These are phyloP conservation scores for Cremastinae sp. DNA, from an alignment of 2,888 invertebrate species.

Conservation along the genomic window DNA sequence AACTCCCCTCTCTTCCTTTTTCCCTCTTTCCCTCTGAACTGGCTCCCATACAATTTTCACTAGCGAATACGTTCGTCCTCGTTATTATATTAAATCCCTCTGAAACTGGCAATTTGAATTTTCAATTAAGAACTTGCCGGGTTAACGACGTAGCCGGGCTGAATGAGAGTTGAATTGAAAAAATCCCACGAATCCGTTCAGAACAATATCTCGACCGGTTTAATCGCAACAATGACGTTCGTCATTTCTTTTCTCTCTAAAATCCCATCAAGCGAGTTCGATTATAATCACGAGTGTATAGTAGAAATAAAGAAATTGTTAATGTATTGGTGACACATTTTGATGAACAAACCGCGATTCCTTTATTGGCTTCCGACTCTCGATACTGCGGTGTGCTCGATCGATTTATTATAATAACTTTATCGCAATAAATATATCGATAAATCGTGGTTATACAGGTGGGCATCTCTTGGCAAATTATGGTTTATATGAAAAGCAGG, in stretches of 20 bases:
- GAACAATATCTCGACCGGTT: background rate
- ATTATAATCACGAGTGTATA: background rate
- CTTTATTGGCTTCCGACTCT: background rate
- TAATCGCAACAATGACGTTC: too few species aligned
- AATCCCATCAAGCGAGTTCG: constrained; percentile 9
- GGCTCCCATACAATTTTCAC: constrained; percentile 43
- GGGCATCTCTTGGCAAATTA: constrained; percentile 39
- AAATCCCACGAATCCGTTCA: background rate
- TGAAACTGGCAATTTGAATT: constrained; percentile 55
- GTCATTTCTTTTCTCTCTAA: too few species aligned
- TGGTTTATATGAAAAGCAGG: constrained; percentile 34
- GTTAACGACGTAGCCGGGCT: background rate
- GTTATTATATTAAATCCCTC: constrained; percentile 39
- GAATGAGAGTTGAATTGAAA: background rate
- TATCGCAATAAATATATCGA: constrained; percentile 24
- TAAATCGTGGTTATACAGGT: constrained; percentile 1
- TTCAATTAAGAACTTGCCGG: constrained; percentile 54
- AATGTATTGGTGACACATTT: background rate
- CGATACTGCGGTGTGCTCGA: background rate
- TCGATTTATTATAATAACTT: constrained; percentile 1
- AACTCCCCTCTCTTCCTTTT: constrained; percentile 1
- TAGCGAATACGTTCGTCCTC: constrained; percentile 28
- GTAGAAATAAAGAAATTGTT: background rate
- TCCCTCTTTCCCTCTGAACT: constrained; percentile 1
- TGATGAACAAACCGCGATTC: background rate